A percentile compares a stretch with the other conserved stretches of the same genome.
Conservation (phyloP, 2,888 invertebrate genomes). For the Furcula furcula region DNA sequence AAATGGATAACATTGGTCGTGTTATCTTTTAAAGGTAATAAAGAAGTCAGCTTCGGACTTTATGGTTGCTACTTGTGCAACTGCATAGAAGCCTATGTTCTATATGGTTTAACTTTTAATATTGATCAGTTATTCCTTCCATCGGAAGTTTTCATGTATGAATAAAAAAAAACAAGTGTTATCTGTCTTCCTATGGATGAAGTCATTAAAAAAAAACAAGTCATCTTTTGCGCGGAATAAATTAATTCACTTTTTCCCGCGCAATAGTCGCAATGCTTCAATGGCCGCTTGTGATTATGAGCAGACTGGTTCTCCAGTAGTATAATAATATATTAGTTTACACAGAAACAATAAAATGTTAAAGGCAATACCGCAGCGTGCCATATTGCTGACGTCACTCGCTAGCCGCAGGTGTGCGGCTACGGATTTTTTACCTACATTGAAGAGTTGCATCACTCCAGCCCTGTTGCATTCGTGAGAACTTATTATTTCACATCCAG, state of each 20-base stretch:
- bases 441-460: conserved; percentile 35
- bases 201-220: too few species aligned
- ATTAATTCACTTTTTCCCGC: too few species aligned
- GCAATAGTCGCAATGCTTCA: too few species aligned
- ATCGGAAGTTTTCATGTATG: too few species aligned
- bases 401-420: conserved; percentile 45
- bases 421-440: conserved; percentile 39
- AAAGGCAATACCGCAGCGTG: conserved; percentile 32
- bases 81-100: conserved; percentile 33
- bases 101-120: background rate
- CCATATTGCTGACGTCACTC: conserved; percentile 46
- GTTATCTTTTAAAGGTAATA: conserved; percentile 67
- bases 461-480: conserved; percentile 1
- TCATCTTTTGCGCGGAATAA: too few species aligned
- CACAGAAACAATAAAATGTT: conserved; percentile 22
- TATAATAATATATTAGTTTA: conserved; percentile 16
- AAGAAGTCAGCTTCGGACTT: conserved; percentile 61
- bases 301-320: conserved; percentile 10
- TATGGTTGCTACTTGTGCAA: conserved; percentile 61
- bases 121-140: too few species aligned
- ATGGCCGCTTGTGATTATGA: too few species aligned
- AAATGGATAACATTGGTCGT: conserved; percentile 57
- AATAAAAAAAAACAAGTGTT: too few species aligned
- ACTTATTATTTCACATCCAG: background rate
- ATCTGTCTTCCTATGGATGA: too few species aligned